Evolutionary conservation across 1,140 invertebrate species (phyloP).

Genomic region (Cherax quadricarinatus): DNA sequence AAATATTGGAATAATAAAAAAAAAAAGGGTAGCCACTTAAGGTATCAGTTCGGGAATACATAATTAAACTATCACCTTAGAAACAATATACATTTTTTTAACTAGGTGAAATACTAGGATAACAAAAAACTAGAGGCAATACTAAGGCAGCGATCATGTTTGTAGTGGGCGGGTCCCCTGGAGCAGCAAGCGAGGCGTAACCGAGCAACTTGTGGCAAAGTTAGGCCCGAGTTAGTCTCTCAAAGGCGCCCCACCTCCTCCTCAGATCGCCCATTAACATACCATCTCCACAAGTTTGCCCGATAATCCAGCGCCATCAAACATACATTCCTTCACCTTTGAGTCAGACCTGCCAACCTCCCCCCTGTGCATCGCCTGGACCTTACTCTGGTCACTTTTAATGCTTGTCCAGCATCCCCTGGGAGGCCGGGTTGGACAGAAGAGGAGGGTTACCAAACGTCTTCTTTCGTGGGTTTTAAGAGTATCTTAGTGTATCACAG

Average conservation of each 20-base stretch:
- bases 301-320: slow-evolving; percentile 14
- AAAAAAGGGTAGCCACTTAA: too few relatives aligned
- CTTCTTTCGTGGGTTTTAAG: too few relatives aligned
- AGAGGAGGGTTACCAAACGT: too few relatives aligned
- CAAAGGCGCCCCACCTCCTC: slow-evolving; percentile 18
- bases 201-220: slow-evolving; percentile 6
- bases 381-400: background rate
- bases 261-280: slow-evolving; percentile 43
- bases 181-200: background rate
- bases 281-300: slow-evolving; percentile 44
- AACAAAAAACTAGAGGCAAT: too few relatives aligned
- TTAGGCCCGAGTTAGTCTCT: slow-evolving; percentile 23
- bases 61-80: too few relatives aligned
- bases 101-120: too few relatives aligned
- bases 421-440: too few relatives aligned
- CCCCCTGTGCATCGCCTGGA: background rate
- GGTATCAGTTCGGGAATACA: too few relatives aligned
- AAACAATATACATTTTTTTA: too few relatives aligned
- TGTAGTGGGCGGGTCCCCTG: background rate
- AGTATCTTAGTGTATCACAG: too few relatives aligned
- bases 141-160: background rate
- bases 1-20: too few relatives aligned
- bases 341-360: background rate
- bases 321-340: background rate
- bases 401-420: background rate